phyloP scores from a whole-genome alignment of 1,140 invertebrate genomes.

The Halictus rubicundus region DNA sequence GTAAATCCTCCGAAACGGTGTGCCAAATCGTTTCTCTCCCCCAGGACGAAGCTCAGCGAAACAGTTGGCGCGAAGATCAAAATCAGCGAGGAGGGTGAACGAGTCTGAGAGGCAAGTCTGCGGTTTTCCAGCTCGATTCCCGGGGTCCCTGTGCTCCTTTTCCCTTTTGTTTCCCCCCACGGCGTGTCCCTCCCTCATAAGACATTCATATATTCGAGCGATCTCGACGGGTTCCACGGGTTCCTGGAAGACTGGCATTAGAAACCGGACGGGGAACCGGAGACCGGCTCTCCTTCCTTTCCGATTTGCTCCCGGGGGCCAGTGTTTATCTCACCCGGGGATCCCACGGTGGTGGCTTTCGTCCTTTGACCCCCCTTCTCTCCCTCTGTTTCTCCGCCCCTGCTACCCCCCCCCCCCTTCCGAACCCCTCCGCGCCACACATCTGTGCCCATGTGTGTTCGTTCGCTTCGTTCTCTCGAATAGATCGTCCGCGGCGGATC shows the following conservation, averaged over 20 bases:
- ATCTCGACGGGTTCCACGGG: constrained; percentile 60
- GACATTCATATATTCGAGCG: constrained; percentile 68
- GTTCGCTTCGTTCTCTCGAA: too few relatives aligned
- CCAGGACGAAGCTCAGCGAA: background rate
- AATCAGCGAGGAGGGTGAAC: background rate
- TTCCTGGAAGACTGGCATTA: constrained; percentile 67
- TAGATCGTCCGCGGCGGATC: constrained; percentile 47
- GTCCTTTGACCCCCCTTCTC: constrained; percentile 61
- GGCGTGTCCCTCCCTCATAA: constrained; percentile 55
- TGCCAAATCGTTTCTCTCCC: too few relatives aligned
- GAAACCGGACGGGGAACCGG: constrained; percentile 61
- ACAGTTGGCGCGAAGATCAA: constrained; percentile 9
- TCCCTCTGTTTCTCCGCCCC: background rate
- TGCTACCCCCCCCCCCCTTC: background rate
- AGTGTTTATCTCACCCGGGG: constrained; percentile 60
- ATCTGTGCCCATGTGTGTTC: too few relatives aligned
- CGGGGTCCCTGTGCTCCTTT: constrained; percentile 26
- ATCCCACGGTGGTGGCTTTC: constrained; percentile 66
- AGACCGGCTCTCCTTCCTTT: constrained; percentile 47
- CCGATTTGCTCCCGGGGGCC: constrained; percentile 45
- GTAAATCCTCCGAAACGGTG: background rate
- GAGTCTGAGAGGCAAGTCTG: background rate
- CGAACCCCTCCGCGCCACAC: too few relatives aligned
- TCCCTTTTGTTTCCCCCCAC: constrained; percentile 28
- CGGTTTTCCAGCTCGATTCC: constrained; percentile 13